Percentiles rank a stretch among this genome's conserved stretches.
These are phyloP conservation scores for Spodoptera litura DNA, from an alignment of 1,140 invertebrate genomes.

Conservation along the genomic window DNA sequence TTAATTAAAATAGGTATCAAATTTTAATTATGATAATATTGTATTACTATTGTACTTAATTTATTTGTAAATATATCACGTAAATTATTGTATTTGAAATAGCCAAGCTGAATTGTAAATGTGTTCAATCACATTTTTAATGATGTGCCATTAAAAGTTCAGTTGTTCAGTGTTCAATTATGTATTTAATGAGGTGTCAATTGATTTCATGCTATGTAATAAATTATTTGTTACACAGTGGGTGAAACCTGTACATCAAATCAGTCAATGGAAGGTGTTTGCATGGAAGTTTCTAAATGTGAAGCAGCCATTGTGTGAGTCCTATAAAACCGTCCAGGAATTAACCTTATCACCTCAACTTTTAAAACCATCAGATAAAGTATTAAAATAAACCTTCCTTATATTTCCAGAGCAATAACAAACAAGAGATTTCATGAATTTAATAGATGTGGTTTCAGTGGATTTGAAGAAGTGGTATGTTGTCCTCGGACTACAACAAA, in stretches of 20 bases:
- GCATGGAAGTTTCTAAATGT: conserved; percentile 33
- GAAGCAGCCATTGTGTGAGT: conserved; percentile 42
- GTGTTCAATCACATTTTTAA: conserved; percentile 17
- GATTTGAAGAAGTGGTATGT: conserved; percentile 45
- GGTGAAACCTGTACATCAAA: conserved; percentile 39
- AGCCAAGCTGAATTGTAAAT: background rate
- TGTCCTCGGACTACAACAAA: conserved; percentile 38
- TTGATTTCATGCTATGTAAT: conserved; percentile 6
- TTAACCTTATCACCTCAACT: background rate
- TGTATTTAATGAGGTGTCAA: conserved; percentile 15
- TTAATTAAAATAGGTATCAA: too few species aligned
- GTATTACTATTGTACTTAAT: too few species aligned
- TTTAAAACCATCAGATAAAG: too few species aligned
- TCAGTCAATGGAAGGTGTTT: conserved; percentile 26
- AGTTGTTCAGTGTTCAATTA: conserved; percentile 2
- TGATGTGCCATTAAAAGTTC: background rate
- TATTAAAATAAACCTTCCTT: background rate
- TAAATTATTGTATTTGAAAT: conserved; percentile 12
- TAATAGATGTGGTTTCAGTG: conserved; percentile 46
- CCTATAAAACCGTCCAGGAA: background rate
- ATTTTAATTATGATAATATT: too few species aligned
- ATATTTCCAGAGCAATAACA: conserved; percentile 40
- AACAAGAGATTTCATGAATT: conserved; percentile 45
- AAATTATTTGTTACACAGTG: conserved; percentile 25
- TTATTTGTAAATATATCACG: too few species aligned